phyloP scores from a whole-genome alignment of 2,888 invertebrate genomes.

The Alentia gelatinosa region DNA sequence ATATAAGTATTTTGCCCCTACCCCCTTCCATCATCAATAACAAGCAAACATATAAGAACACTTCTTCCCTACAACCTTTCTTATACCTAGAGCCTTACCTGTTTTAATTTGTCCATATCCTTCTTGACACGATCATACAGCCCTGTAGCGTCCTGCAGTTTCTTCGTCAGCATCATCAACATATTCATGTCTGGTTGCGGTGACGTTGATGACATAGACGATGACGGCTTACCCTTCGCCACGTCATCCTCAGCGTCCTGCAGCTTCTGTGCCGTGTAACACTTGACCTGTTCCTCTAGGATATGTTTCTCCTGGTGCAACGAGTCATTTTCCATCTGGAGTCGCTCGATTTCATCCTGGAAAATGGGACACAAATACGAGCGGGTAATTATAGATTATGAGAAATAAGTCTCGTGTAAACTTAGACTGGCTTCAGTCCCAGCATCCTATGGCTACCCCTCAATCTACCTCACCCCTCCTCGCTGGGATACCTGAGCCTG shows the following conservation, averaged over 20 bases:
- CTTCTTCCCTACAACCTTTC: no score
- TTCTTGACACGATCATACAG: conserved; percentile 72
- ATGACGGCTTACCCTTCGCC: not conserved
- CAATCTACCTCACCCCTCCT: no score
- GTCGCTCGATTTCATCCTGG: conserved; percentile 73
- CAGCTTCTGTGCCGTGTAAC: not conserved
- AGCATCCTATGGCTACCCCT: no score
- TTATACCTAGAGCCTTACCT: conserved; percentile 68
- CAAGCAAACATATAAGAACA: no score
- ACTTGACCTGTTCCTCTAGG: conserved; percentile 43
- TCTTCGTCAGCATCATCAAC: conserved; percentile 64
- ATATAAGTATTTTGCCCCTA: no score
- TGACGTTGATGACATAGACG: not conserved
- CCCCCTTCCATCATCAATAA: no score
- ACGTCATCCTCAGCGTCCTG: not conserved
- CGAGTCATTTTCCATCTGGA: conserved; percentile 71
- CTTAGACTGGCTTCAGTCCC: not conserved
- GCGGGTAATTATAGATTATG: not conserved
- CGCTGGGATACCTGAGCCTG: no score
- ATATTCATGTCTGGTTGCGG: conserved; percentile 52
- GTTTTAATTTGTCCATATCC: conserved; percentile 71
- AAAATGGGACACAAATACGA: conserved; percentile 19
- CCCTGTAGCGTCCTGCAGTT: conserved; percentile 74
- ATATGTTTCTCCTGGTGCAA: conserved; percentile 66
- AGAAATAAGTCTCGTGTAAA: not conserved